A percentile compares a stretch with the other conserved stretches of the same genome.
Conservation (phyloP, 2,113 vertebrate species). For the Mustela nigripes region DNA sequence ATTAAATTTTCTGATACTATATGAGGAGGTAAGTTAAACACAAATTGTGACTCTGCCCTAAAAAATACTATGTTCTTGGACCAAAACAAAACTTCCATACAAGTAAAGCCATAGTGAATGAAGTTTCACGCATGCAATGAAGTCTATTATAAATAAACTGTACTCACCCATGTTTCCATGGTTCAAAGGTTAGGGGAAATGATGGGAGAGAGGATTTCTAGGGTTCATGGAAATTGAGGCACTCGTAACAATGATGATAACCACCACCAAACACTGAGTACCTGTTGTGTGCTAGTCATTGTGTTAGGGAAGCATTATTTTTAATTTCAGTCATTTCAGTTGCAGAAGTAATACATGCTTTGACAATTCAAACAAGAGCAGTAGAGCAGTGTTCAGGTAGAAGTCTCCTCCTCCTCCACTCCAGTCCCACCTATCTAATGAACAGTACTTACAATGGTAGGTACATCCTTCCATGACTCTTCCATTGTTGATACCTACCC, state of each 20-base stretch:
- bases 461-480: background rate
- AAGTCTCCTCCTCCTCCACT: background rate
- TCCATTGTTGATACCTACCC: background rate
- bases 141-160: background rate
- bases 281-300: background rate
- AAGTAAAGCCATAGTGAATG: background rate
- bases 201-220: background rate
- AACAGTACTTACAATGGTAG: background rate
- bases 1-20: background rate
- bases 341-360: background rate
- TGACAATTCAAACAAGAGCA: background rate
- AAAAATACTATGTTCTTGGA: background rate
- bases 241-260: background rate
- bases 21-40: background rate
- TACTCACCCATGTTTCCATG: background rate
- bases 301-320: background rate
- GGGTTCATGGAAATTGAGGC: background rate
- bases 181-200: background rate
- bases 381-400: background rate
- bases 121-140: background rate
- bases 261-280: background rate
- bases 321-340: background rate
- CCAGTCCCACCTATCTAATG: background rate
- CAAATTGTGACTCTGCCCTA: background rate
- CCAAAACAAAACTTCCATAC: background rate